These are phyloP conservation scores for Drosophila littoralis DNA, from an alignment of 1,140 invertebrate genomes.

Conservation along the genomic window DNA sequence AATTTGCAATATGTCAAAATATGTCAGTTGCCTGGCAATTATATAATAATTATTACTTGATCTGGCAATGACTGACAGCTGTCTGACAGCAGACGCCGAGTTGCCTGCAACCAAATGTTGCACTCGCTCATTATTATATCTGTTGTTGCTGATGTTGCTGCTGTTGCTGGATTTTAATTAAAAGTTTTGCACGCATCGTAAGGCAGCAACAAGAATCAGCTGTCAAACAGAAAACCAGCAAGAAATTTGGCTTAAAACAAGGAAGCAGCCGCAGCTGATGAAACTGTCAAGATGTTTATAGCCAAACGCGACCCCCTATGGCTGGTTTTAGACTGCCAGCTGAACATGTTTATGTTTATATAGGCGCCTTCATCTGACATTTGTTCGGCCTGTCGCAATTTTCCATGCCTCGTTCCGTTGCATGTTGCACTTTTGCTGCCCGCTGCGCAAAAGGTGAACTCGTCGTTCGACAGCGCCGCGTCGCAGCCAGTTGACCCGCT, in stretches of 20 bases:
- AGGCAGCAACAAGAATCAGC: slow-evolving; percentile 22
- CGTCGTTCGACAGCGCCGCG: slow-evolving; percentile 1
- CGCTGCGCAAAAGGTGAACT: slow-evolving; percentile 35
- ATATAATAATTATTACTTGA: slow-evolving; percentile 53
- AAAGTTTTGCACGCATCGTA: slow-evolving; percentile 46
- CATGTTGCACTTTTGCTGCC: slow-evolving; percentile 38
- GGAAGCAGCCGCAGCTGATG: slow-evolving; percentile 21
- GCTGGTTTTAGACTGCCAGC: slow-evolving; percentile 1
- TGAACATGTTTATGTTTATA: slow-evolving; percentile 21
- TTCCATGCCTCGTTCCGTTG: slow-evolving; percentile 51
- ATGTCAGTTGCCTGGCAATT: slow-evolving; percentile 39
- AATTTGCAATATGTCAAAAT: slow-evolving; percentile 44
- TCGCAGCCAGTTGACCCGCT: slow-evolving; percentile 56
- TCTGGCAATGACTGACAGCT: slow-evolving; percentile 46
- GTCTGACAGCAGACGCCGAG: slow-evolving; percentile 20
- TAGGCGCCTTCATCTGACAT: slow-evolving; percentile 19
- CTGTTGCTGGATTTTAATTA: slow-evolving; percentile 59
- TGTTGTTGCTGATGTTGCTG: not conserved
- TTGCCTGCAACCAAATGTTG: slow-evolving; percentile 36
- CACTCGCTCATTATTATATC: slow-evolving; percentile 25
- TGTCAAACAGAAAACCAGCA: slow-evolving; percentile 27
- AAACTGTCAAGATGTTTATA: slow-evolving; percentile 48
- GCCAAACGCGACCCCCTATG: slow-evolving; percentile 34
- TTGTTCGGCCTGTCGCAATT: slow-evolving; percentile 44
- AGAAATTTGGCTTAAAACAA: slow-evolving; percentile 14